A percentile compares a stretch with the other conserved stretches of the same genome.
Evolutionary conservation across 2,797 vertebrate species (phyloP).

Genomic region (Acanthurus tractus): DNA sequence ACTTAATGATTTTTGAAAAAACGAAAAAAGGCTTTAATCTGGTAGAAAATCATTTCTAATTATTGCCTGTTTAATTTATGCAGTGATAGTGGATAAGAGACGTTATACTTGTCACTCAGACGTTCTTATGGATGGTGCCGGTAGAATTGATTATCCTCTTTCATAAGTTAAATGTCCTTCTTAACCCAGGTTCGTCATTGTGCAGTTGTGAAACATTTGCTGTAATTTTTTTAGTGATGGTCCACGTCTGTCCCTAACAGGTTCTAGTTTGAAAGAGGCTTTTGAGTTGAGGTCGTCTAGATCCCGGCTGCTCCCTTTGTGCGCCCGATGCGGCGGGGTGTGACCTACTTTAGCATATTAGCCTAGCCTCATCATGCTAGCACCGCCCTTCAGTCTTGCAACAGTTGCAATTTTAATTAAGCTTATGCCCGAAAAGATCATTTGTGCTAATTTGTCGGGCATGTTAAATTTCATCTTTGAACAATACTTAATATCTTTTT

Average conservation of each 20-base stretch:
- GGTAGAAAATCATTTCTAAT: accelerated
- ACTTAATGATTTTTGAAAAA: too few species aligned
- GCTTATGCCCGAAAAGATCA: not conserved
- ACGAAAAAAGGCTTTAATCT: accelerated
- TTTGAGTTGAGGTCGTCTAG: slow-evolving; percentile 49
- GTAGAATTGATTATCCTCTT: not conserved
- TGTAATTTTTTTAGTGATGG: not conserved
- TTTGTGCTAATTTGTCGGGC: too few species aligned
- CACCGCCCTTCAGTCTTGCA: slow-evolving; percentile 58
- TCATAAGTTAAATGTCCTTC: accelerated
- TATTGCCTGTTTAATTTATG: not conserved
- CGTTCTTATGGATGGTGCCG: slow-evolving; percentile 56
- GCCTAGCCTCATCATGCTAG: slow-evolving; percentile 70
- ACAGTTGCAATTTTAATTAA: not conserved
- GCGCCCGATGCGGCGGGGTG: slow-evolving; percentile 85
- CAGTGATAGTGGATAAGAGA: accelerated
- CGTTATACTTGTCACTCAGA: slow-evolving; percentile 1
- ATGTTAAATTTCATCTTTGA: too few species aligned
- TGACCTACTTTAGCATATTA: slow-evolving; percentile 88
- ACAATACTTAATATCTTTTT: not conserved
- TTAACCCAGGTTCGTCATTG: accelerated
- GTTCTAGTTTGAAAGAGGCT: not conserved
- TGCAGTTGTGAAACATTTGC: not conserved
- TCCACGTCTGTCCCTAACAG: not conserved
- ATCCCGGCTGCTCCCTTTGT: slow-evolving; percentile 78